Percentiles rank a stretch among this genome's conserved stretches.
Evolutionary conservation across 2,113 vertebrate species (phyloP).

Genomic region (Poeciliopsis occidentalis): DNA sequence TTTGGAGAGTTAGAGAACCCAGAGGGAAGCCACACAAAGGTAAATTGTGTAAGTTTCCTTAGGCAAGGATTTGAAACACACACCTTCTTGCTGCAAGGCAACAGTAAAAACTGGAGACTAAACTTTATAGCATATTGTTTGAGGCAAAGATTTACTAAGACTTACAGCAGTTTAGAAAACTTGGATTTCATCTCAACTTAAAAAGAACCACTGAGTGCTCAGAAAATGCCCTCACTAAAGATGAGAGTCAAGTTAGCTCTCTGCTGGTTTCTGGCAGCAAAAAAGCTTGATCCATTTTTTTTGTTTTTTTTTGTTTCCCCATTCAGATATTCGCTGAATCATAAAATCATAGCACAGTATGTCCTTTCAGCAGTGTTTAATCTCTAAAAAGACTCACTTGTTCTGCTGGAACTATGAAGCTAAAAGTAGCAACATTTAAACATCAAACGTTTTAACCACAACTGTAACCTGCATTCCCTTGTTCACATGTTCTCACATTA

Average conservation of each 20-base stretch:
- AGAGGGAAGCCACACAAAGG: too few relatives aligned
- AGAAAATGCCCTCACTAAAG: slow-evolving; percentile 19
- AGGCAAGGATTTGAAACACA: neutral
- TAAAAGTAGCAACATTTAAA: neutral
- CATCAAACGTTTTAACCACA: neutral
- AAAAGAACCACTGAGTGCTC: slow-evolving; percentile 33
- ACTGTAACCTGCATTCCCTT: neutral
- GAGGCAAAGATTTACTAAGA: slow-evolving; percentile 1
- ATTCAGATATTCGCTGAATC: slow-evolving; percentile 26
- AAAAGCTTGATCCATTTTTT: slow-evolving; percentile 29
- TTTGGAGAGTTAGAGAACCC: too few relatives aligned
- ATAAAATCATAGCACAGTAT: slow-evolving; percentile 22
- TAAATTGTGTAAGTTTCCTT: too few relatives aligned
- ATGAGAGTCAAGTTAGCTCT: slow-evolving; percentile 47
- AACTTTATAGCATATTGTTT: slow-evolving; percentile 24
- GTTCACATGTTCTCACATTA: neutral
- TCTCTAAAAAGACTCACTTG: slow-evolving; percentile 7
- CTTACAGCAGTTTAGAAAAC: slow-evolving; percentile 18
- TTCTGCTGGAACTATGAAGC: slow-evolving; percentile 1
- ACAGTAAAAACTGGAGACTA: slow-evolving; percentile 39
- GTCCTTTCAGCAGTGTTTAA: slow-evolving; percentile 32
- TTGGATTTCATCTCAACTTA: slow-evolving; percentile 20
- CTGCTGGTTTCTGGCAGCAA: slow-evolving; percentile 28
- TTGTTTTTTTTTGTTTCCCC: too few relatives aligned
- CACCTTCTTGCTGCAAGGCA: too few relatives aligned